Base-by-base conservation (phyloP, 2,888 invertebrate species). In the Autographa pulchrina region DNA sequence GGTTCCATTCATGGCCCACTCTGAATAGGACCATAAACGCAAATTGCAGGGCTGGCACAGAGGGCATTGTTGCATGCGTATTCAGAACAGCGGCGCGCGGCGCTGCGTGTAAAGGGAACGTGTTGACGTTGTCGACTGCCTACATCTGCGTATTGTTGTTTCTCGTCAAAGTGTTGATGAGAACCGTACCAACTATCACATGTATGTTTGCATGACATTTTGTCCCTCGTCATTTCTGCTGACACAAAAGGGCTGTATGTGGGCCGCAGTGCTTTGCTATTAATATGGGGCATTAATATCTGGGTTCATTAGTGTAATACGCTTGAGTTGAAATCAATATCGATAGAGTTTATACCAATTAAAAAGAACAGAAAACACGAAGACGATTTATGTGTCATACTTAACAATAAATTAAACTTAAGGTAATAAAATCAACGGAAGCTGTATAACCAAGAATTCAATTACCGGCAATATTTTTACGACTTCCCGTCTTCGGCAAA, bases 21-120 rank as follows among this genome's bases (percentile, higher is more conserved):
- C 78, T 90, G 85, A 90, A 92, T 91, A 87, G 88, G 80, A 80
- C 86, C 83, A 88, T 89, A 86, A 87, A 90, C 72, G 85, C 88
- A 89, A 92, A 91, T 90, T 89, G 89, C 86, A 89, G 82, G 87
- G 85, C 81, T 88, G 85, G 83, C 85, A 70, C 81, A 76, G 73
- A 69, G 76, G 68, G 76, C 60, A 81, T 80, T 83, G 75, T 82
- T 72, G 70, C 74, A 73, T 65, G 58, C 74, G 72, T 74, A 78
- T 78, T 78, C 69, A 78, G 69, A 70, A 58, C 72, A 72, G 71
- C 60, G 38, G 65, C 68, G 74, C 11, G 11, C 41, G 43, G 65
- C 67, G 74, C 73, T 75, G 70, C 70, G 74, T 81, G 75, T 74
- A 75, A 66, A 71, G 63, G 66, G 65, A 70, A 75, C 70, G 70